phyloP scores from a whole-genome alignment of 2,113 vertebrate species.

The Cyanoramphus novaezelandiae region DNA sequence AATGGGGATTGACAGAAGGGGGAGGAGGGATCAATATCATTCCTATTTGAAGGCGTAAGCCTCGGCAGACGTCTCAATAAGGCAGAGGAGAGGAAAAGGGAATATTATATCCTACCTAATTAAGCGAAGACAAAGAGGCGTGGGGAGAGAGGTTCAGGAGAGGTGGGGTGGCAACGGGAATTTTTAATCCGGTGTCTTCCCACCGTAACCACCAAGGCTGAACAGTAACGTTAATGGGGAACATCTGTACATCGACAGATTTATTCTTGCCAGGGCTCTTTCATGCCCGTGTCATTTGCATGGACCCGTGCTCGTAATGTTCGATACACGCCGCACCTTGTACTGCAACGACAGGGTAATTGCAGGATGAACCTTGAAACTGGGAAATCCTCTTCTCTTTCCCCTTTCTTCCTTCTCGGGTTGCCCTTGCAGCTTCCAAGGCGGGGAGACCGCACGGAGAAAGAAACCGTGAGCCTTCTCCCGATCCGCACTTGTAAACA shows the following conservation, averaged over 20 bases:
- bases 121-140: constrained; percentile 66
- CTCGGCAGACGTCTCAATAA: constrained; percentile 33
- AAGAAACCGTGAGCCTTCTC: not conserved
- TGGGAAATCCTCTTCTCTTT: not conserved
- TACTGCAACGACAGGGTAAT: not conserved
- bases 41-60: constrained; percentile 30
- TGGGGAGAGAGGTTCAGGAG: constrained; percentile 40
- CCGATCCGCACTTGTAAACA: not conserved
- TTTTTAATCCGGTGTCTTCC: constrained; percentile 41
- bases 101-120: constrained; percentile 46
- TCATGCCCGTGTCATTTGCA: constrained; percentile 37
- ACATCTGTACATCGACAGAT: constrained; percentile 62
- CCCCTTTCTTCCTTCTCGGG: not conserved
- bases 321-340: constrained; percentile 20
- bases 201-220: constrained; percentile 39
- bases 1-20: constrained; percentile 42
- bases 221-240: constrained; percentile 58
- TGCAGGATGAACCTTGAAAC: not conserved
- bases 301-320: constrained; percentile 13
- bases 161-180: constrained; percentile 34
- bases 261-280: constrained; percentile 51
- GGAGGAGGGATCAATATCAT: constrained; percentile 51
- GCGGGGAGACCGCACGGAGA: not conserved
- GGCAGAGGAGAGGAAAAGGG: constrained; percentile 5
- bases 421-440: not conserved